These are phyloP conservation scores for Tholera decimalis DNA, from an alignment of 2,888 invertebrate genomes.

Conservation along the genomic window DNA sequence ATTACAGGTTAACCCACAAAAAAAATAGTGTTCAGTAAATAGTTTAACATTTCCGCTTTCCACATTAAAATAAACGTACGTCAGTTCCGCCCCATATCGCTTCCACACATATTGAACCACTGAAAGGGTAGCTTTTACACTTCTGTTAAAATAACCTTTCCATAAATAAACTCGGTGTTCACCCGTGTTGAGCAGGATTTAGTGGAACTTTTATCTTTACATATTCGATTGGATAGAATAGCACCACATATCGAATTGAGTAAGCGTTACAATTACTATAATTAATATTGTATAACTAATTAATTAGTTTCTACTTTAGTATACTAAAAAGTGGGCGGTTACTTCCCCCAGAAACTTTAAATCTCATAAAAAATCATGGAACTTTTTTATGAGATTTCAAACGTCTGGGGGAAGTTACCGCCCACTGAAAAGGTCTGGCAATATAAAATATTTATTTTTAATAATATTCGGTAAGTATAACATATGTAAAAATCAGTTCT, in stretches of 20 bases:
- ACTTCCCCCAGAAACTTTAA: too few species aligned
- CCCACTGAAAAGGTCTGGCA: too few species aligned
- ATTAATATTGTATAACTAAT: too few species aligned
- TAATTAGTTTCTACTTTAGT: too few species aligned
- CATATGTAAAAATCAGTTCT: too few species aligned
- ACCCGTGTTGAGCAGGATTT: conserved; percentile 29
- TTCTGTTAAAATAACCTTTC: conserved; percentile 43
- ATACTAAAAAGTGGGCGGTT: too few species aligned
- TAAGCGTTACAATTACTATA: neutral
- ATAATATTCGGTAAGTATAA: too few species aligned
- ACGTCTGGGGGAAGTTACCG: too few species aligned
- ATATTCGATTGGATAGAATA: conserved; percentile 13
- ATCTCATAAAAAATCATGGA: too few species aligned
- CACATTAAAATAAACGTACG: conserved; percentile 32
- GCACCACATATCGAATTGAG: neutral
- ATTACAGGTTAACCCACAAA: neutral
- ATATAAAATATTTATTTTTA: too few species aligned
- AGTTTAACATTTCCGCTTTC: conserved; percentile 15
- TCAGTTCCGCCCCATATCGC: conserved; percentile 51
- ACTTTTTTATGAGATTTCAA: too few species aligned
- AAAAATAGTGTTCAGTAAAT: neutral
- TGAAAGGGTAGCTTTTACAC: conserved; percentile 51
- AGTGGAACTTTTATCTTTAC: conserved; percentile 8
- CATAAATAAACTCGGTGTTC: conserved; percentile 48
- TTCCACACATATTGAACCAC: conserved; percentile 32